Evolutionary conservation across 1,140 invertebrate species (phyloP).

Genomic region (Brachionus sp.): DNA sequence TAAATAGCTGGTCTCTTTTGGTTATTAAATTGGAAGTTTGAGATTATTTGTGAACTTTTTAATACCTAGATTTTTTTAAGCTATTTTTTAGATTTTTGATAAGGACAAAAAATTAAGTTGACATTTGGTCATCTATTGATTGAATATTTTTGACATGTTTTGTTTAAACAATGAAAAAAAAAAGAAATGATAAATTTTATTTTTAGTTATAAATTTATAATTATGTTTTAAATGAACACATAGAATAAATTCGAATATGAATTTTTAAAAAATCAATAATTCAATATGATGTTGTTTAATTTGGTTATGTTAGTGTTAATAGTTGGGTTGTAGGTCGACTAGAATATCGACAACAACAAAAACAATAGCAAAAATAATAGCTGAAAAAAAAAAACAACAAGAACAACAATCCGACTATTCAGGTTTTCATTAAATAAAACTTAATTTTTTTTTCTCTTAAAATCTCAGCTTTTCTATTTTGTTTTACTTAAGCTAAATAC

Average conservation of each 20-base stretch:
- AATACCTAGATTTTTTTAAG: no score
- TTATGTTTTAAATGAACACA: neutral
- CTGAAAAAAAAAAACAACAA: neutral
- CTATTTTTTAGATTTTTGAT: no score
- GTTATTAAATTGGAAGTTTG: neutral
- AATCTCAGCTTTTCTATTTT: conserved; percentile 1
- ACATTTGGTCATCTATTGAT: neutral
- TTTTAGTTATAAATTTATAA: neutral
- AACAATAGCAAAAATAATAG: neutral
- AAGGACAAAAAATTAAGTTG: neutral
- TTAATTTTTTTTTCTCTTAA: neutral
- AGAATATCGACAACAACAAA: neutral
- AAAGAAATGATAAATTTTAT: neutral
- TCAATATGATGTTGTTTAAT: conserved; percentile 4
- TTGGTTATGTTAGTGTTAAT: neutral
- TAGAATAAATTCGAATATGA: neutral
- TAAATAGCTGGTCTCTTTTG: neutral
- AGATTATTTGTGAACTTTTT: neutral
- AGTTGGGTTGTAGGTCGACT: neutral
- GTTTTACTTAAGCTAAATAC: conserved; percentile 35
- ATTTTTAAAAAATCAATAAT: conserved; percentile 18
- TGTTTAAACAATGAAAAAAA: neutral
- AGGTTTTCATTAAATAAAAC: neutral
- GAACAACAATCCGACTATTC: neutral
- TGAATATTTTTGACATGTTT: neutral